Percentiles rank a stretch among this genome's conserved stretches.
Conservation (phyloP, 2,113 vertebrate genomes). For the Abramis brama region DNA sequence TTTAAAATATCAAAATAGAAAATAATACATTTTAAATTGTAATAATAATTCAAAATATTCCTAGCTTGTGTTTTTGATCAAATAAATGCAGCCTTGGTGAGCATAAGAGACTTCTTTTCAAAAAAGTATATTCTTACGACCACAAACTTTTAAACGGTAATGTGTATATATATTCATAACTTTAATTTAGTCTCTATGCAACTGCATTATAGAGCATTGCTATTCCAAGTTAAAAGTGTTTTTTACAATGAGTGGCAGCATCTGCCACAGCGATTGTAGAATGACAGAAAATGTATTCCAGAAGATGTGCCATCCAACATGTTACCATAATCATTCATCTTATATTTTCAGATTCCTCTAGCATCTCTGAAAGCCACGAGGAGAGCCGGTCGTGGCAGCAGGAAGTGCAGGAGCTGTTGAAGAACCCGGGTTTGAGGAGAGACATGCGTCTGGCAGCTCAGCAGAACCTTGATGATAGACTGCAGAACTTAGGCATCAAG, state of each 20-base stretch:
- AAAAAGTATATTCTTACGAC: no score
- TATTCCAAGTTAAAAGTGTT: neutral
- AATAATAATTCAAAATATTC: no score
- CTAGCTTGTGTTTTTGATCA: neutral
- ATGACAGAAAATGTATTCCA: neutral
- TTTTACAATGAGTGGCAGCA: neutral
- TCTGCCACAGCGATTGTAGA: conserved; percentile 11
- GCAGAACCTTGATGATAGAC: conserved; percentile 77
- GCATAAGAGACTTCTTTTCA: no score
- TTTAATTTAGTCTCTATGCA: neutral
- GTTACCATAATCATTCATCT: neutral
- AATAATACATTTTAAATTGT: neutral
- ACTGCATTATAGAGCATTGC: neutral
- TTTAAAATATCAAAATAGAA: neutral
- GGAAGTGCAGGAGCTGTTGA: conserved; percentile 70
- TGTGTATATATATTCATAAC: no score
- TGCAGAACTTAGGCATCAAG: conserved; percentile 84
- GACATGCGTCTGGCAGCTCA: conserved; percentile 82
- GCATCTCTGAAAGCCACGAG: conserved; percentile 64
- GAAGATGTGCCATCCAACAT: neutral
- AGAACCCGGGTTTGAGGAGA: conserved; percentile 77
- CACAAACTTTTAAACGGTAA: no score
- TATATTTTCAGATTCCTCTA: conserved; percentile 68
- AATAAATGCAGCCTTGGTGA: neutral
- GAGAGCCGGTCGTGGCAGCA: conserved; percentile 65